Conservation (phyloP, 1,140 invertebrate species). For the Psilanteris sp. region DNA sequence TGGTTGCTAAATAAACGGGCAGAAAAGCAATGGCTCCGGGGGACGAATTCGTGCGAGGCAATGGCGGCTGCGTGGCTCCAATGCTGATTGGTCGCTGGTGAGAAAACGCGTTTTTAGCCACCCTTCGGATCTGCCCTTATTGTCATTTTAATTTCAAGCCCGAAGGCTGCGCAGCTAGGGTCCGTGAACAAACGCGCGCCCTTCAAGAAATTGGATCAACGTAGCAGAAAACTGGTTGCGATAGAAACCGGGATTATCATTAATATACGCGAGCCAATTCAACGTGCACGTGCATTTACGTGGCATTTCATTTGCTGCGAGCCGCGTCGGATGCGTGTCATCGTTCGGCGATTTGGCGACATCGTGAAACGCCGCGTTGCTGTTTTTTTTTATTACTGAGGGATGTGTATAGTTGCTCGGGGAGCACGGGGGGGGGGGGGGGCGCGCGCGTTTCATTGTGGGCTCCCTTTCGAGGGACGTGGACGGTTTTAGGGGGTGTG, state of each 20-base stretch:
- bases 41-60: slow-evolving; percentile 66
- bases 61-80: slow-evolving; percentile 72
- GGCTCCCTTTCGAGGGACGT: no score
- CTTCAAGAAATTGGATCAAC: slow-evolving; percentile 70
- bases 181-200: slow-evolving; percentile 68
- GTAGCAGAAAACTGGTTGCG: slow-evolving; percentile 71
- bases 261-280: slow-evolving; percentile 26
- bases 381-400: no score
- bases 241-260: slow-evolving; percentile 60
- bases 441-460: no score
- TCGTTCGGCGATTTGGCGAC: no score
- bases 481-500: no score
- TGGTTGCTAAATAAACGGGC: slow-evolving; percentile 42
- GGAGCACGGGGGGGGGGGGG: no score
- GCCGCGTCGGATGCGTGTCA: no score
- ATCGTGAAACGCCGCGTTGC: no score
- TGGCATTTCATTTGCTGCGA: slow-evolving; percentile 15
- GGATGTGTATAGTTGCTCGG: no score
- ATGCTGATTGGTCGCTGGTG: slow-evolving; percentile 75
- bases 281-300: slow-evolving; percentile 17
- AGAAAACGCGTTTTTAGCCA: slow-evolving; percentile 76
- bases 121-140: slow-evolving; percentile 78
- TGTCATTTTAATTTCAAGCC: slow-evolving; percentile 80
- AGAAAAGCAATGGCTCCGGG: slow-evolving; percentile 52
- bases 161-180: slow-evolving; percentile 60